These are phyloP conservation scores for Microcebus tavaratra DNA, from an alignment of 2,113 vertebrate genomes.

Conservation along the genomic window DNA sequence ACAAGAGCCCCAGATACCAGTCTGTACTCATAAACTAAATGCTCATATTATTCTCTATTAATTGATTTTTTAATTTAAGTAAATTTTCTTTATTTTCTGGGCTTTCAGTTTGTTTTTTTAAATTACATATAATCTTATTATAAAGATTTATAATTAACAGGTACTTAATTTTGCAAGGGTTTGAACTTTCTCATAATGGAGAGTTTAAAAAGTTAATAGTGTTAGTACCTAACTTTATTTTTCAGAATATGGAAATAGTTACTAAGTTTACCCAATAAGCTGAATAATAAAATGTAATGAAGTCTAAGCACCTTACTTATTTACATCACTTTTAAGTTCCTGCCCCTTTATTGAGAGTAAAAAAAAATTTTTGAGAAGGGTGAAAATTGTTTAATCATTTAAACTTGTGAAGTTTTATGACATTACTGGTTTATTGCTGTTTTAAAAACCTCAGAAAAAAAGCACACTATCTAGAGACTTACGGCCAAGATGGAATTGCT, in stretches of 20 bases:
- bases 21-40: not conserved
- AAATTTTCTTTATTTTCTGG: not conserved
- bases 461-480: not conserved
- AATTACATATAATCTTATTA: not conserved
- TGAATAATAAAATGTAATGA: not conserved
- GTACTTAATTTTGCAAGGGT: not conserved
- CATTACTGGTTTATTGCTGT: not conserved
- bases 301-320: not conserved
- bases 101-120: not conserved
- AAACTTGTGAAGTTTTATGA: not conserved
- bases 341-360: not conserved
- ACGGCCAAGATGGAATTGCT: not conserved
- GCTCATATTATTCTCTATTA: not conserved
- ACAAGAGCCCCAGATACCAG: not conserved
- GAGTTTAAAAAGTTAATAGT: not conserved
- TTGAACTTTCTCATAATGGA: not conserved
- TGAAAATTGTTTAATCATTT: not conserved
- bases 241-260: not conserved
- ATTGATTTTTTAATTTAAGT: not conserved
- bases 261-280: not conserved
- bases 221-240: not conserved
- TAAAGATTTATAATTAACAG: not conserved
- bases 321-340: not conserved
- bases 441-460: constrained; percentile 21
- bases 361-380: not conserved